Evolutionary conservation across 2,888 invertebrate species (phyloP).

Genomic region (Cyrtodaria siliqua): DNA sequence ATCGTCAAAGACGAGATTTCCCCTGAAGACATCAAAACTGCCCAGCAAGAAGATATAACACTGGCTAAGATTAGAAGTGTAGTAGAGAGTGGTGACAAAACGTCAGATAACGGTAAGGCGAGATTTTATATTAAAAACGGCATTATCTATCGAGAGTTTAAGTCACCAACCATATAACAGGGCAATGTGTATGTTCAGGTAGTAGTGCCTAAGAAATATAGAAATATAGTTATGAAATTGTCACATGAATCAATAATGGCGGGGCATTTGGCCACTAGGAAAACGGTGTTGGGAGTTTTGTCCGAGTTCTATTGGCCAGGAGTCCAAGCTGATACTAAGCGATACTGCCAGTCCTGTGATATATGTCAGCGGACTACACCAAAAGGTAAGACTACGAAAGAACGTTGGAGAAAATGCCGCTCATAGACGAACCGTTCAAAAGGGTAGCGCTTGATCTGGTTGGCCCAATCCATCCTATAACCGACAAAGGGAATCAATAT

Average conservation of each 20-base stretch:
- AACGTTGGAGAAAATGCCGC: slow-evolving; percentile 53
- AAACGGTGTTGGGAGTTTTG: slow-evolving; percentile 2
- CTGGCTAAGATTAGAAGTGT: slow-evolving; percentile 10
- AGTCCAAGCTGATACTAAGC: slow-evolving; percentile 28
- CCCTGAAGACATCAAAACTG: slow-evolving; percentile 17
- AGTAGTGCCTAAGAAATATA: slow-evolving; percentile 44
- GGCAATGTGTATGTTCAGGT: slow-evolving; percentile 22
- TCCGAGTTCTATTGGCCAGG: slow-evolving; percentile 63
- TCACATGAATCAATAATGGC: slow-evolving; percentile 59
- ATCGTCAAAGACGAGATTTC: slow-evolving; percentile 7
- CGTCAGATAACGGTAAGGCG: slow-evolving; percentile 6
- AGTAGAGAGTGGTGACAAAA: slow-evolving; percentile 1
- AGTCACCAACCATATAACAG: slow-evolving; percentile 1
- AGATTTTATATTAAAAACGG: slow-evolving; percentile 8
- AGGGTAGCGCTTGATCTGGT: slow-evolving; percentile 54
- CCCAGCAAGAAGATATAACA: slow-evolving; percentile 19
- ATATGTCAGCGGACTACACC: slow-evolving; percentile 43
- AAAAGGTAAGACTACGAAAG: slow-evolving; percentile 48
- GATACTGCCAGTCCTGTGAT: slow-evolving; percentile 54
- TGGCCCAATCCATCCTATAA: slow-evolving; percentile 22
- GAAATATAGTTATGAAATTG: slow-evolving; percentile 35
- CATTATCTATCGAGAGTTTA: slow-evolving; percentile 32
- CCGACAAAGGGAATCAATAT: slow-evolving; percentile 34
- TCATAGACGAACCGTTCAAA: slow-evolving; percentile 59
- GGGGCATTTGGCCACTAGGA: slow-evolving; percentile 12